phyloP scores from a whole-genome alignment of 2,113 vertebrate species.

The Micronycteris hirsuta region DNA sequence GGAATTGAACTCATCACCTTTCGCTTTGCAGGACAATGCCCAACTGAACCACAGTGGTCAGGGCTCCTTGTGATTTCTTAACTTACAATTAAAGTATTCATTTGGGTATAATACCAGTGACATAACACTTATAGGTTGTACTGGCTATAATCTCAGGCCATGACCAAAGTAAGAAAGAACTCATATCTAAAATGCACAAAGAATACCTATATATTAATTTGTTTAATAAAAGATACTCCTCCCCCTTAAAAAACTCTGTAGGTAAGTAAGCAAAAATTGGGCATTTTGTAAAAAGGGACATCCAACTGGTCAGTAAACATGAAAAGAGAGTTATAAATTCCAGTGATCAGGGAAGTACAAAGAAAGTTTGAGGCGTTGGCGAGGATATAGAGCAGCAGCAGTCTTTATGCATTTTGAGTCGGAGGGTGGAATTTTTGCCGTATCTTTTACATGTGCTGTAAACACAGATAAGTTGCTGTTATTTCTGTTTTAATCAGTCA shows the following conservation, averaged over 20 bases:
- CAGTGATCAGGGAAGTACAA: neutral
- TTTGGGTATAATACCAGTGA: neutral
- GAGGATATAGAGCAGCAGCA: neutral
- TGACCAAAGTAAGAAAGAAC: neutral
- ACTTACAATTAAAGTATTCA: neutral
- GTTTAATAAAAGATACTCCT: neutral
- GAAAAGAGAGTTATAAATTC: neutral
- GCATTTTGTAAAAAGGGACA: neutral
- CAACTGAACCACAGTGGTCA: no score
- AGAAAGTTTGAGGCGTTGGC: neutral
- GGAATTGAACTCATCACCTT: no score
- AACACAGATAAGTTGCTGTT: neutral
- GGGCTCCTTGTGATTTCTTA: neutral
- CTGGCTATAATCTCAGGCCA: neutral
- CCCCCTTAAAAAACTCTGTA: neutral
- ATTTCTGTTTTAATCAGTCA: neutral
- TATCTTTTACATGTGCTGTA: neutral
- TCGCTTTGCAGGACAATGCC: no score
- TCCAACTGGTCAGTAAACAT: neutral
- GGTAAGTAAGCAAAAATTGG: neutral
- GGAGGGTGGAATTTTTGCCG: neutral
- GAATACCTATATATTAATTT: neutral
- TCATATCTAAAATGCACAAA: neutral
- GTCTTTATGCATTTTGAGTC: neutral
- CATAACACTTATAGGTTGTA: neutral